These are phyloP conservation scores for Uloborus plumipes DNA, from an alignment of 2,888 invertebrate species.

Conservation along the genomic window DNA sequence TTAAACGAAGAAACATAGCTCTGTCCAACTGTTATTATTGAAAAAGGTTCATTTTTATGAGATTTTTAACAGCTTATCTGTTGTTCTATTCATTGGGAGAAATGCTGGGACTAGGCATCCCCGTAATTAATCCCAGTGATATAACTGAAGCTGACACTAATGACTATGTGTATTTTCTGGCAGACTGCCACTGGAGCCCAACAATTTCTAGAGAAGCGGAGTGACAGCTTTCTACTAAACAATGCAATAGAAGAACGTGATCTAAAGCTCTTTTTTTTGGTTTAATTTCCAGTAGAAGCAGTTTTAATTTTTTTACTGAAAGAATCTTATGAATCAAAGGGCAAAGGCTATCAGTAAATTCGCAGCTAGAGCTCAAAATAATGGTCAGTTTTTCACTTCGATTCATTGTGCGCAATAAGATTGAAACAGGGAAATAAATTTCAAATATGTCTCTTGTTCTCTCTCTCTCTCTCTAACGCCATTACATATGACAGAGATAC, in stretches of 20 bases:
- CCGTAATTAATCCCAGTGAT: slow-evolving; percentile 57
- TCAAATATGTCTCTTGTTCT: too few relatives aligned
- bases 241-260: slow-evolving; percentile 59
- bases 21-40: too few relatives aligned
- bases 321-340: slow-evolving; percentile 51
- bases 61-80: neutral
- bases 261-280: slow-evolving; percentile 38
- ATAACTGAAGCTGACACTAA: slow-evolving; percentile 62
- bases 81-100: slow-evolving; percentile 43
- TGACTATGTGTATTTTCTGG: slow-evolving; percentile 61
- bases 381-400: neutral
- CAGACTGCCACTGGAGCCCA: slow-evolving; percentile 46
- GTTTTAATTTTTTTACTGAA: slow-evolving; percentile 10
- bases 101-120: slow-evolving; percentile 29
- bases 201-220: slow-evolving; percentile 35
- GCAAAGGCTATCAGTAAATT: slow-evolving; percentile 41
- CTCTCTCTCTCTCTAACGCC: too few relatives aligned
- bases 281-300: slow-evolving; percentile 41
- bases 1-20: too few relatives aligned
- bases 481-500: too few relatives aligned
- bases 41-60: too few relatives aligned
- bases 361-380: slow-evolving; percentile 20
- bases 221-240: slow-evolving; percentile 58
- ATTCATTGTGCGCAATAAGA: too few relatives aligned
- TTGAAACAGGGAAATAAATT: too few relatives aligned